Evolutionary conservation across 2,888 invertebrate genomes (phyloP).

Genomic region (Sisyra nigra): DNA sequence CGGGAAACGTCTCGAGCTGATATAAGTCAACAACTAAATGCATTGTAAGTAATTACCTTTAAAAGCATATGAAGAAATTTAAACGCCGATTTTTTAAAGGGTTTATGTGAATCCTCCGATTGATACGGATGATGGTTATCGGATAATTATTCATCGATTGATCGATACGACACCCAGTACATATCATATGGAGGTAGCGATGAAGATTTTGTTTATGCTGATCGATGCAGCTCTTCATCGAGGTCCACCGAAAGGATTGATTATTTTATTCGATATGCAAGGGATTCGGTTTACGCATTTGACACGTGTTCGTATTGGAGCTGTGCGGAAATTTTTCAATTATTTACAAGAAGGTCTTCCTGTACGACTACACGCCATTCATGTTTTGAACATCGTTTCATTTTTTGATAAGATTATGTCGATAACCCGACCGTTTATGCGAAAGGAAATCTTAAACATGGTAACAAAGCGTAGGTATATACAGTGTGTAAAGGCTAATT

Average conservation of each 20-base stretch:
- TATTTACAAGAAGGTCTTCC: conserved; percentile 52
- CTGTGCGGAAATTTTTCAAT: conserved; percentile 43
- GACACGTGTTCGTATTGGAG: conserved; percentile 15
- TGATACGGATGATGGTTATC: conserved; percentile 39
- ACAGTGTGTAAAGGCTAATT: too few relatives aligned
- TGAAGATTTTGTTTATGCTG: conserved; percentile 26
- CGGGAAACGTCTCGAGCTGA: conserved; percentile 28
- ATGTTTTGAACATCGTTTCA: conserved; percentile 41
- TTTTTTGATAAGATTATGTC: conserved; percentile 30
- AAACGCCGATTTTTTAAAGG: conserved; percentile 22
- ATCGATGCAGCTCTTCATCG: conserved; percentile 34
- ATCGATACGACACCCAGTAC: conserved; percentile 36
- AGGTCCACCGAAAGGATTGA: conserved; percentile 43
- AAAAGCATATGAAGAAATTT: not conserved
- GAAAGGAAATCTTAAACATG: conserved; percentile 26
- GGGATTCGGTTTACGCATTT: conserved; percentile 35
- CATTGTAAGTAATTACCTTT: conserved; percentile 32
- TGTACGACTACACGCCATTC: conserved; percentile 44
- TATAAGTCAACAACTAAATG: conserved; percentile 29
- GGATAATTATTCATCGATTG: conserved; percentile 43
- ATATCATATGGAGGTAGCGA: conserved; percentile 40
- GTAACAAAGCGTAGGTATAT: conserved; percentile 18
- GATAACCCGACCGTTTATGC: conserved; percentile 30
- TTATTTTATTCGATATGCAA: conserved; percentile 51
- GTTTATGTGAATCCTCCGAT: conserved; percentile 38